Conservation (phyloP, 2,888 invertebrate species). For the Xiphydria camelus region DNA sequence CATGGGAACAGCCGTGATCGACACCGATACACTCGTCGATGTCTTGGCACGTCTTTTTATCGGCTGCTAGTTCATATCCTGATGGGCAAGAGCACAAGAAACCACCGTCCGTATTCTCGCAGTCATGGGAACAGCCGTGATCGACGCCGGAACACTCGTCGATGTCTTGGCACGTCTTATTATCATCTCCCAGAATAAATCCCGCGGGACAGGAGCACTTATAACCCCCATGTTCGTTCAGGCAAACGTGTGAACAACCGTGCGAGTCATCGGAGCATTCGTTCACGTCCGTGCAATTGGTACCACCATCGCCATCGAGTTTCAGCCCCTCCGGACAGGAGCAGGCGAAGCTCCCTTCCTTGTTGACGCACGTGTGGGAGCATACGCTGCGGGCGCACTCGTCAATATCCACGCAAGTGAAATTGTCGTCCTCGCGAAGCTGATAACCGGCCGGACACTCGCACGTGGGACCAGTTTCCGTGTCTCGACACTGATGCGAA, state of each 20-base stretch:
- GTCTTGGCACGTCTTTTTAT: constrained; percentile 40
- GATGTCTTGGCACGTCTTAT: constrained; percentile 43
- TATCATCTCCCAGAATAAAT: constrained; percentile 32
- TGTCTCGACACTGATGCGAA: constrained; percentile 45
- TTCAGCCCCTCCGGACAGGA: constrained; percentile 58
- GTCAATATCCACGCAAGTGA: constrained; percentile 60
- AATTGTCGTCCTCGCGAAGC: constrained; percentile 48
- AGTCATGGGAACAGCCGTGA: constrained; percentile 20
- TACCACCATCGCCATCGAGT: constrained; percentile 29
- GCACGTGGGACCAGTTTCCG: constrained; percentile 55
- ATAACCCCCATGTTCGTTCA: constrained; percentile 48
- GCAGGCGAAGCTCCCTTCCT: constrained; percentile 60
- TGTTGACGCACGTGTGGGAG: constrained; percentile 62
- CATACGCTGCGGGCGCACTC: constrained; percentile 64
- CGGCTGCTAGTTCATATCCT: constrained; percentile 44
- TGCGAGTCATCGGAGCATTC: constrained; percentile 54
- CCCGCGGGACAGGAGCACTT: constrained; percentile 53
- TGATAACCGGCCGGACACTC: constrained; percentile 62
- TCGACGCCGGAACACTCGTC: constrained; percentile 49
- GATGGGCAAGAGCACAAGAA: constrained; percentile 58
- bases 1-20: constrained; percentile 61
- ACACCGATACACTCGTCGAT: constrained; percentile 32
- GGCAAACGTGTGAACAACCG: constrained; percentile 40
- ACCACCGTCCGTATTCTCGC: constrained; percentile 57
- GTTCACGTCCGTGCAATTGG: constrained; percentile 35